Evolutionary conservation across 2,113 vertebrate genomes (phyloP), one percentile per base, ranked within the genome.

Genomic region (Ramphastos sulfuratus): DNA sequence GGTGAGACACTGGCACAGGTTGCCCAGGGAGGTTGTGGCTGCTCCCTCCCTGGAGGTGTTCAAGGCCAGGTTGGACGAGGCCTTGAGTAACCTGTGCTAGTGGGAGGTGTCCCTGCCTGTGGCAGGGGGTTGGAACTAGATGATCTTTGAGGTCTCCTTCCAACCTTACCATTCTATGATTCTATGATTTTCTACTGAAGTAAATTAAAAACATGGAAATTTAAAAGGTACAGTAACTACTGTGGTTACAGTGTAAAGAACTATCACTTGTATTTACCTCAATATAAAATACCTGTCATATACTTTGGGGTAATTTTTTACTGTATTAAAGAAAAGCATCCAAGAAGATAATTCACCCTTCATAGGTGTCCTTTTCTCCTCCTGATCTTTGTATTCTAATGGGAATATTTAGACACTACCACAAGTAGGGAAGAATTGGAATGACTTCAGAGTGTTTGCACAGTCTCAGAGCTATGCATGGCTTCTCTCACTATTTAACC

Each of bases 181-280:
- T n/a, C n/a, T n/a, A n/a, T n/a, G 7, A 9, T 94, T 66, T 89
- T 60, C 86, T 71, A 73, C 46, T 77, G 31, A 80, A 86, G 56
- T 67, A 94, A 93, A 96, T 90, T 90, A 44, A 94, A 96, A 96
- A 88, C 83, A 94, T 66, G 91, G 73, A 94, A 90, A 96, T 90
- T 46, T 21, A 88, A 93, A 88, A 66, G 35, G 46, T 94, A 81
- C 42, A 87, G 42, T 79, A 86, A 90, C 64, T 66, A 61, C 37
- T 81, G 56, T 37, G 31, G 69, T 66, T 81, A 59, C 19, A 37
- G 42, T 48, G 31, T 31, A 39, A 75, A 59, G 76, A 87, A 12
- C 9, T 80, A 58, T 31, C 73, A 44, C 60, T 66, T 82, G 4
- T 6, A 44, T 76, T 83, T 86, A 66, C 31, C 35, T 81, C 69